Evolutionary conservation across 2,888 invertebrate genomes (phyloP), one percentile per base, ranked within the genome.

Genomic region (Plebejus argus): DNA sequence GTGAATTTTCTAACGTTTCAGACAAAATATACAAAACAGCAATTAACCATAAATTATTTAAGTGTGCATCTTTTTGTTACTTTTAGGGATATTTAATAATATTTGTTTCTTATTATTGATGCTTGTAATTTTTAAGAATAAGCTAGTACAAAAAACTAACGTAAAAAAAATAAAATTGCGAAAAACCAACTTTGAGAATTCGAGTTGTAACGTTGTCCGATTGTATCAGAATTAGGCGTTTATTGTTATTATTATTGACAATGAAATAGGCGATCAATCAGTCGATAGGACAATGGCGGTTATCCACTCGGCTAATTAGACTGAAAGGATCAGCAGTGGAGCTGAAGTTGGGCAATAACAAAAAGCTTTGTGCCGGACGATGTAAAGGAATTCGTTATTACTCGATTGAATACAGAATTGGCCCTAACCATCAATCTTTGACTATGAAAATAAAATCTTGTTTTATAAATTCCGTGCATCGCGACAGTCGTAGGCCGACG

Each of bases 311-410:
- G 20, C 61, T 61, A 61, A 61, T 61, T 61, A 61, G 23, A 23
- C 20, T 61, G 23, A 61, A 61, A 61, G 61, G 23, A 61, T 61
- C 61, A 61, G 61, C 61, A 61, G 10, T 23, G 10, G 58, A 20
- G 20, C 20, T 1, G 23, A 23, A n/a, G n/a, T 3, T 61, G 61
- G 61, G 61, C 23, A 61, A 61, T 61, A 23, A 23, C 12, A 58
- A 58, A 3, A 58, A 58, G 61, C 61, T 61, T 61, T 61, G 61
- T 61, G 61, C 23, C 23, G 12, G 61, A 61, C 58, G 20, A 8
- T 61, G 61, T 61, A 61, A 10, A 61, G 61, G 61, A 61, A 61
- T 61, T 61, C 61, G 61, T 61, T 61, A 61, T 61, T 61, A 61
- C 61, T 61, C 61, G 10, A 61, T 23, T 23, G 23, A 61, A 20